Base-by-base conservation (phyloP, 2,888 invertebrate genomes). In the Cryptus armator region DNA sequence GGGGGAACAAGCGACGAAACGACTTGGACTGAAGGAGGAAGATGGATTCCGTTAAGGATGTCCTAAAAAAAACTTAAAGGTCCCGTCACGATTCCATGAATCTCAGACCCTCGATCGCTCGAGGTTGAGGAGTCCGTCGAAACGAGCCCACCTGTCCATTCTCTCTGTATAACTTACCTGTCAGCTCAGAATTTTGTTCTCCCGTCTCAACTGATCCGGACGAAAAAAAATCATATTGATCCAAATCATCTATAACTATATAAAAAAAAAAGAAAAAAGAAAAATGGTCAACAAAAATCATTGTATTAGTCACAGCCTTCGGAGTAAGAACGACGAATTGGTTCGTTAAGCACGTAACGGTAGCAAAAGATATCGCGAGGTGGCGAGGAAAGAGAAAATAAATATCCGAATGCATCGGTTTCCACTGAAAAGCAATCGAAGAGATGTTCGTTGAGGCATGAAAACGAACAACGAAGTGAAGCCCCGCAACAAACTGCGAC, bases 21-120 rank as follows among this genome's bases (percentile, higher is more conserved):
- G 62, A 24, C 67, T 71, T 56, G 44, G 37, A 81, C 66, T 29
- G 48, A 19, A 46, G 32, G 44, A 79, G 56, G 68, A 82, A 76
- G 82, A 77, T 75, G 66, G 62, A 85, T 85, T 82, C 79, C 80
- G 82, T 85, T 76, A 76, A 82, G 85, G 85, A 85, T 85, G 85
- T 85, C 85, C 79, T 85, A 68, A 82, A 82, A 78, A 82, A 84
- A 84, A 79, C 74, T 85, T 85, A 80, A 85, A 85, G 82, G 82
- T 85, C 85, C 37, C 85, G 80, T 85, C 82, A 85, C 85, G 85
- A 83, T 85, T 85, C 85, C 80, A 62, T 85, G 85, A 85, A 85
- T 85, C 85, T 76, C 85, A 80, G 85, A 85, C 82, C 85, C 83
- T 80, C 59, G 79, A 82, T 85, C 85, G 79, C 62, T 72, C 72